Percentiles rank a stretch among this genome's conserved stretches.
Evolutionary conservation across 2,113 vertebrate genomes (phyloP).

Genomic region (Istiophorus platypterus): DNA sequence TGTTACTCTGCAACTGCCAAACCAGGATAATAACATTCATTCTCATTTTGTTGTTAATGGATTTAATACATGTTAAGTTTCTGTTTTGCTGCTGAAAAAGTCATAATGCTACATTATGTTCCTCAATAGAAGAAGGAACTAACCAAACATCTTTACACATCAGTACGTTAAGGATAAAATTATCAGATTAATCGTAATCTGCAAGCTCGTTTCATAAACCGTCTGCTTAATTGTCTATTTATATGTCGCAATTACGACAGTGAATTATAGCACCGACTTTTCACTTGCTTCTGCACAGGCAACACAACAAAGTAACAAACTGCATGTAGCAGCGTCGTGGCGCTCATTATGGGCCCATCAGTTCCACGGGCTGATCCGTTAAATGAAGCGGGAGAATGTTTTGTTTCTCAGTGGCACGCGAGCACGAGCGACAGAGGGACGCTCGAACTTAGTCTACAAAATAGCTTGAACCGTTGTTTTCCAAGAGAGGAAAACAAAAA

Average conservation of each 20-base stretch:
- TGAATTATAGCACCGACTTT: slow-evolving; percentile 45
- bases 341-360: slow-evolving; percentile 45
- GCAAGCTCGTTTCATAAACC: too few relatives aligned
- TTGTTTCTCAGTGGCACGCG: neutral
- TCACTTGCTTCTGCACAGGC: slow-evolving; percentile 23
- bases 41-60: neutral
- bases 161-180: neutral
- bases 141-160: neutral
- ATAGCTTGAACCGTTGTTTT: slow-evolving; percentile 15
- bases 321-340: slow-evolving; percentile 24
- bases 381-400: slow-evolving; percentile 43
- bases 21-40: too few relatives aligned
- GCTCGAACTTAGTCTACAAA: too few relatives aligned
- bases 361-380: slow-evolving; percentile 53
- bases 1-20: too few relatives aligned
- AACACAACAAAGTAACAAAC: slow-evolving; percentile 49
- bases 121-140: too few relatives aligned
- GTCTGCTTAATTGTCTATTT: neutral
- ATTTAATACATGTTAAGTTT: neutral
- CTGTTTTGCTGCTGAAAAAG: neutral
- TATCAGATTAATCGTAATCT: rapidly evolving
- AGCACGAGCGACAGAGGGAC: neutral
- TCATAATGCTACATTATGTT: neutral
- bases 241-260: slow-evolving; percentile 28
- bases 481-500: slow-evolving; percentile 6